phyloP scores from a whole-genome alignment of 2,797 vertebrate species.

The Poeciliopsis paucimaculata region DNA sequence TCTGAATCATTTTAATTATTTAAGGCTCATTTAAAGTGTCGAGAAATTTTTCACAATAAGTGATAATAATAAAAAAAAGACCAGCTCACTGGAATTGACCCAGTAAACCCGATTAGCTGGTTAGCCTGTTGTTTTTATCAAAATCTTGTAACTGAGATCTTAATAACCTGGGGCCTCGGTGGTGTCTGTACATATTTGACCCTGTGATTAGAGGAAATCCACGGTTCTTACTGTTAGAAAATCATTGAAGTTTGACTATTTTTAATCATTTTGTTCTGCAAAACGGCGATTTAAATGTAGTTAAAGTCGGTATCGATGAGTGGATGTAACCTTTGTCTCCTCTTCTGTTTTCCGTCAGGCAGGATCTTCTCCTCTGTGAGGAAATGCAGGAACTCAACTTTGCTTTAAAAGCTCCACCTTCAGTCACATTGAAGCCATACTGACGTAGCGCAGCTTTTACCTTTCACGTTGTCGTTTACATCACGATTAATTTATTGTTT shows the following conservation, averaged over 20 bases:
- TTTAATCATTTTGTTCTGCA: background rate
- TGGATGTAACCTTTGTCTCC: background rate
- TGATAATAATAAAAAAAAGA: too few relatives aligned
- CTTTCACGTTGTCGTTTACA: background rate
- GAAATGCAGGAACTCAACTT: slow-evolving; percentile 74
- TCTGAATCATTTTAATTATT: background rate
- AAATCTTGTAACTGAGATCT: too few relatives aligned
- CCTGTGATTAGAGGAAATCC: background rate
- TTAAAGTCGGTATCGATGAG: background rate
- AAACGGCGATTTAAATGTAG: background rate
- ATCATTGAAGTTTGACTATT: background rate
- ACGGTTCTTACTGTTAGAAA: background rate
- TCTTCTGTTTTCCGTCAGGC: slow-evolving; percentile 9
- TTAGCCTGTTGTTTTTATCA: too few relatives aligned
- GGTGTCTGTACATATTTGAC: background rate
- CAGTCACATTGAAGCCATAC: slow-evolving; percentile 85
- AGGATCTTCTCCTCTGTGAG: slow-evolving; percentile 89
- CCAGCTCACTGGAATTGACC: too few relatives aligned
- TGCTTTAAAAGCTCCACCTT: slow-evolving; percentile 13
- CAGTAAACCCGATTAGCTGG: too few relatives aligned
- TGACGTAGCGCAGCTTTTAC: slow-evolving; percentile 79
- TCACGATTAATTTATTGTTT: slow-evolving; percentile 6
- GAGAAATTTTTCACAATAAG: background rate
- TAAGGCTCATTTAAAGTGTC: background rate
- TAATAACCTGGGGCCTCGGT: too few relatives aligned